phyloP scores from a whole-genome alignment of 2,797 vertebrate species.

The Bradypus variegatus region DNA sequence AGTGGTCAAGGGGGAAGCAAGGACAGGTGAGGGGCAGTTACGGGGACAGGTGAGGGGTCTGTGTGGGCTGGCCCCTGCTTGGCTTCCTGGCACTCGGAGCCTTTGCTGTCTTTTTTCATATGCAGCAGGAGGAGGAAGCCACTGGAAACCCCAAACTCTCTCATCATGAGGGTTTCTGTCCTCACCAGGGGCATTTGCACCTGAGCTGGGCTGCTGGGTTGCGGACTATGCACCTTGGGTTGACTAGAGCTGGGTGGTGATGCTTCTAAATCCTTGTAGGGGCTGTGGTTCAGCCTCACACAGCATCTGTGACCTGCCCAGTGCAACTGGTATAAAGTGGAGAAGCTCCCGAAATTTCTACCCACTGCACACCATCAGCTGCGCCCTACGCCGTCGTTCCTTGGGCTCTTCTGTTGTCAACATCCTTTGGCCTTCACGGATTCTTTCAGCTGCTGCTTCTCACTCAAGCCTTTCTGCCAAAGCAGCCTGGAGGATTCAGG shows the following conservation, averaged over 20 bases:
- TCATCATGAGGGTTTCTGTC: not conserved
- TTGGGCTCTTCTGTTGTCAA: not conserved
- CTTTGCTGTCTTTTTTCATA: not conserved
- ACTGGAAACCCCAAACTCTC: not conserved
- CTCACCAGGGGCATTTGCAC: not conserved
- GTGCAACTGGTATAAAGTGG: not conserved
- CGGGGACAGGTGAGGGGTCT: not conserved
- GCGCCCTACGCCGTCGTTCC: not conserved
- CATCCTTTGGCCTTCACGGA: not conserved
- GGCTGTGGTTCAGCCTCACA: accelerated
- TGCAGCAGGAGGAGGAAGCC: not conserved
- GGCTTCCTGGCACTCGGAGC: not conserved
- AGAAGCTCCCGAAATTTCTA: not conserved
- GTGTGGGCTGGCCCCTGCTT: not conserved
- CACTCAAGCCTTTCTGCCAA: not conserved
- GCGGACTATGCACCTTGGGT: not conserved
- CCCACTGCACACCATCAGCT: too few species aligned
- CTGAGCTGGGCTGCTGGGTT: not conserved
- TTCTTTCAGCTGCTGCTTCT: not conserved
- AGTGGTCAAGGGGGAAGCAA: too few species aligned
- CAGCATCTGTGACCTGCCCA: not conserved
- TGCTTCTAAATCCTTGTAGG: not conserved
- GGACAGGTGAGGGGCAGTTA: not conserved
- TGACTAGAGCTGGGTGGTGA: not conserved
- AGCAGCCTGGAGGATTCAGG: accelerated